Base-by-base conservation (phyloP, 1,140 invertebrate genomes). In the Zophobas atratus region DNA sequence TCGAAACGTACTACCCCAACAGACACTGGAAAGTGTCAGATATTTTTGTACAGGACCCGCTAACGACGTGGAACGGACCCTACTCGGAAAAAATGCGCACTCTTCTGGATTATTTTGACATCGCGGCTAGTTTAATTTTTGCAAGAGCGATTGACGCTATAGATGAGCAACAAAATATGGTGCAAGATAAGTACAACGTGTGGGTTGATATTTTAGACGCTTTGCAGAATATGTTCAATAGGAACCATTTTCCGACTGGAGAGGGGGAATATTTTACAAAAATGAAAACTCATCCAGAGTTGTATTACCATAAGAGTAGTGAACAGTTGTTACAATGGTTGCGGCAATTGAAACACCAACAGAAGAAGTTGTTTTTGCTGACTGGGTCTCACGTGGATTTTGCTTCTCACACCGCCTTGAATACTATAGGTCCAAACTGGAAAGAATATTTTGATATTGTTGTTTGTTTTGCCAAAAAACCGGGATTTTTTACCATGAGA, bases 381-480 rank as follows among this genome's bases (percentile, higher is more conserved):
- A 95, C 94, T 34, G 93, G 93, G 6, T 94, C 94, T 0, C 90
- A 93, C 84, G 87, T 89, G n/a, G 93, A 95, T 84, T 95, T 92
- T 88, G 93, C 92, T 6, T 86, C 90, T 71, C 89, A 92, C 67
- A 91, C 90, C 0, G 91, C 94, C n/a, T 87, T 87, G 4, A 90
- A 90, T 82, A 89, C 90, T 6, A 83, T 95, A 38, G 94, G 94
- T 2, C 75, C 88, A 57, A 88, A 95, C 76, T 96, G 94, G 94
- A 88, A 85, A 70, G 88, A 92, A 1, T 88, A 92, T 48, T 96
- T 96, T 85, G 93, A 96, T 85, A 88, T 93, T 75, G 86, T 92
- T 35, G 82, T 95, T 5, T 94, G 91, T 81, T 93, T 88, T 87
- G 93, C 94, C 0, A 92, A 89, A 80, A 96, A 96, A 85, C 94